Evolutionary conservation across 2,888 invertebrate genomes (phyloP).

Genomic region (Agrotis exclamationis): DNA sequence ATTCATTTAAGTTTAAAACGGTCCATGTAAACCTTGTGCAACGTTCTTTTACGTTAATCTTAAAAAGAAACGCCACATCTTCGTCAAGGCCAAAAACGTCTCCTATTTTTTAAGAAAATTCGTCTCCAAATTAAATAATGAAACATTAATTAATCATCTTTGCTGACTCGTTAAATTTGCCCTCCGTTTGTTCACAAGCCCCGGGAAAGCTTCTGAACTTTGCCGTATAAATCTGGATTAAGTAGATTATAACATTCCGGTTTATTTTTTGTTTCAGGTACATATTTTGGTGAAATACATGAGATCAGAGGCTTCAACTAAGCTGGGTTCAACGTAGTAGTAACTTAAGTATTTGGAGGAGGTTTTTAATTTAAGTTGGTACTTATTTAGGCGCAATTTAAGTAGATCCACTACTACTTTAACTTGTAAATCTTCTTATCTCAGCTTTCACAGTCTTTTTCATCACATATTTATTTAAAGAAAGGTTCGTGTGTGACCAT

Average conservation of each 20-base stretch:
- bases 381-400: too few relatives aligned
- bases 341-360: not conserved
- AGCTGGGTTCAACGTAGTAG: not conserved
- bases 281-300: conserved; percentile 8
- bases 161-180: conserved; percentile 18
- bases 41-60: not conserved
- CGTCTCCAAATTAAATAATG: not conserved
- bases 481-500: too few relatives aligned
- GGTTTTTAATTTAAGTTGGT: not conserved
- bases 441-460: too few relatives aligned
- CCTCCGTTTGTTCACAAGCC: conserved; percentile 12
- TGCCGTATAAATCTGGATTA: conserved; percentile 36
- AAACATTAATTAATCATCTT: conserved; percentile 31
- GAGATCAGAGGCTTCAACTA: not conserved
- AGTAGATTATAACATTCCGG: conserved; percentile 16
- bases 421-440: too few relatives aligned
- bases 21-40: not conserved
- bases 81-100: not conserved
- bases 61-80: not conserved
- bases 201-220: conserved; percentile 36
- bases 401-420: too few relatives aligned
- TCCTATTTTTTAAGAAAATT: not conserved
- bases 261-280: conserved; percentile 54
- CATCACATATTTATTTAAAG: too few relatives aligned
- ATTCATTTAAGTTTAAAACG: too few relatives aligned